These are phyloP conservation scores for Ptychoptera albimana DNA, from an alignment of 2,888 invertebrate species.

Conservation along the genomic window DNA sequence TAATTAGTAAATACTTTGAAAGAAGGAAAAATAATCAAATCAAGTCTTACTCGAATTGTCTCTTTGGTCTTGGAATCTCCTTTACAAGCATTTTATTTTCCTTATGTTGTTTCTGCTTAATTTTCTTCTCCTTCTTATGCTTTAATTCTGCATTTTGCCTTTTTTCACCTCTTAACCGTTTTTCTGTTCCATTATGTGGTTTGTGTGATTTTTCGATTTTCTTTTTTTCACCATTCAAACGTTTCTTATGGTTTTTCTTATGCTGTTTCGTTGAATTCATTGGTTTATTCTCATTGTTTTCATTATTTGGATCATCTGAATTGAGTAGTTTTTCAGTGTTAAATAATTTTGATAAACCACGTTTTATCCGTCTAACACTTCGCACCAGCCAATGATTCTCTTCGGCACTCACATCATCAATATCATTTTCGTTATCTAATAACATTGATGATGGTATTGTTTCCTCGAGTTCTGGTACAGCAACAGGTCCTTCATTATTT, in stretches of 20 bases:
- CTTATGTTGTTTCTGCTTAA: neutral
- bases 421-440: neutral
- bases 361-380: conserved; percentile 5
- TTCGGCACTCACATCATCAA: conserved; percentile 18
- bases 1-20: neutral
- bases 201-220: neutral
- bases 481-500: neutral
- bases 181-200: neutral
- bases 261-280: neutral
- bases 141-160: neutral
- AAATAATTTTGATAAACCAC: conserved; percentile 3
- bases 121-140: neutral
- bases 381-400: conserved; percentile 7
- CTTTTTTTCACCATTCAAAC: neutral
- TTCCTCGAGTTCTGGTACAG: neutral
- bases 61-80: neutral
- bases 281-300: conserved; percentile 5
- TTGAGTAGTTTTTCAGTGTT: neutral
- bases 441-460: neutral
- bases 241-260: neutral
- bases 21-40: neutral
- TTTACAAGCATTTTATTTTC: neutral
- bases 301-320: conserved; percentile 2
- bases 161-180: neutral
- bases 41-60: neutral